phyloP scores from a whole-genome alignment of 2,113 vertebrate genomes.

The Dromaius novaehollandiae region DNA sequence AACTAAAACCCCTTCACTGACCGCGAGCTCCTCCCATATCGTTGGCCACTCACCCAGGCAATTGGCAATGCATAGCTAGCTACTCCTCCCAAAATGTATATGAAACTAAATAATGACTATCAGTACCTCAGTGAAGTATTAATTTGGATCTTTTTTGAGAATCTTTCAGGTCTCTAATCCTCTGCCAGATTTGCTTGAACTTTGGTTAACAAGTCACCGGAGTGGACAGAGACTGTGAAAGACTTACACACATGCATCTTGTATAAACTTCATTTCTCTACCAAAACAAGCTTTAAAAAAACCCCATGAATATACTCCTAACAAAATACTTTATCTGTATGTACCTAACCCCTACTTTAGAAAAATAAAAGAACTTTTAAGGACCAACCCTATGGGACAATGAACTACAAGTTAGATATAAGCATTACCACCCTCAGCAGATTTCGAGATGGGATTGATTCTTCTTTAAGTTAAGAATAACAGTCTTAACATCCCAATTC shows the following conservation, averaged over 20 bases:
- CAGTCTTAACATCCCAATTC: not conserved
- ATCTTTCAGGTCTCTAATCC: not conserved
- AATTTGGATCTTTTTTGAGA: not conserved
- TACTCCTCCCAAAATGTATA: not conserved
- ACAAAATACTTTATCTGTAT: not conserved
- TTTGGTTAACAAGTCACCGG: not conserved
- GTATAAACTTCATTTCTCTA: not conserved
- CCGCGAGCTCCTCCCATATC: not conserved
- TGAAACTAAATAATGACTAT: not conserved
- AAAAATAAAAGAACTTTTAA: not conserved
- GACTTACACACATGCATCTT: not conserved
- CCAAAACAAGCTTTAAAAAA: not conserved
- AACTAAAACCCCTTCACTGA: not conserved
- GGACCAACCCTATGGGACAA: not conserved
- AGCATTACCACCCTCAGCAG: not conserved
- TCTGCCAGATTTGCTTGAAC: not conserved
- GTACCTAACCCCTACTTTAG: not conserved
- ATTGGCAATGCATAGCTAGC: not conserved
- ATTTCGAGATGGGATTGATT: not conserved
- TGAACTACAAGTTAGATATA: not conserved
- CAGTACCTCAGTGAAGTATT: not conserved
- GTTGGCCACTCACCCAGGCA: not conserved
- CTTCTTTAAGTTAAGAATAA: not conserved
- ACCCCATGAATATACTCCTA: not conserved
- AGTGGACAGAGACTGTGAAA: not conserved